Evolutionary conservation across 2,888 invertebrate genomes (phyloP).

Genomic region (Drepanosiphum platanoidis): DNA sequence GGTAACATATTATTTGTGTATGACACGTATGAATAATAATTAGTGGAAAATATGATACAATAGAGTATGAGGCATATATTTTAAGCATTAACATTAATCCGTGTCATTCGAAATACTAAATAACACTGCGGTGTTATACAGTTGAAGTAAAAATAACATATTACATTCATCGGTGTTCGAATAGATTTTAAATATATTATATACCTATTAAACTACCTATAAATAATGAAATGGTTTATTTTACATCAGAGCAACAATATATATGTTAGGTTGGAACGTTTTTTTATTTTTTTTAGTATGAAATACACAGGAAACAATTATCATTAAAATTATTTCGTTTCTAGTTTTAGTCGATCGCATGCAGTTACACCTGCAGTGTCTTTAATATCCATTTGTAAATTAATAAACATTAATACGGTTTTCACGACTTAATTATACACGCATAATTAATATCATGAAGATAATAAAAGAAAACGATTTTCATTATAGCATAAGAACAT

Average conservation of each 20-base stretch:
- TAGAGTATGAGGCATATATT: not conserved
- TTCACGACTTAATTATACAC: not conserved
- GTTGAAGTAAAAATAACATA: not conserved
- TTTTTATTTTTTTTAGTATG: too few relatives aligned
- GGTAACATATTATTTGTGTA: not conserved
- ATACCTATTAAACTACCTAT: too few relatives aligned
- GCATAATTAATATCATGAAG: not conserved
- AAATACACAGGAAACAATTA: too few relatives aligned
- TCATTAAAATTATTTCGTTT: too few relatives aligned
- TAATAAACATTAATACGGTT: not conserved
- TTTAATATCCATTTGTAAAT: not conserved
- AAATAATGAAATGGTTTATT: too few relatives aligned
- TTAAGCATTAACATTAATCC: not conserved
- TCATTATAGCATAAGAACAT: too few relatives aligned
- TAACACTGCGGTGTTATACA: too few relatives aligned
- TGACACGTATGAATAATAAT: not conserved
- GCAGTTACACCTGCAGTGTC: not conserved
- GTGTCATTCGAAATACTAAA: not conserved
- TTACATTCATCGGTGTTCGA: not conserved
- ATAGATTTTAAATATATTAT: not conserved
- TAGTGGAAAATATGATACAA: not conserved
- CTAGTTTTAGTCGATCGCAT: not conserved
- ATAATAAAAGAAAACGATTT: not conserved
- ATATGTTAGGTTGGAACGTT: too few relatives aligned
- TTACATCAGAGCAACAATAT: too few relatives aligned